Conservation (phyloP, 2,797 vertebrate species). For the Chanos chanos region DNA sequence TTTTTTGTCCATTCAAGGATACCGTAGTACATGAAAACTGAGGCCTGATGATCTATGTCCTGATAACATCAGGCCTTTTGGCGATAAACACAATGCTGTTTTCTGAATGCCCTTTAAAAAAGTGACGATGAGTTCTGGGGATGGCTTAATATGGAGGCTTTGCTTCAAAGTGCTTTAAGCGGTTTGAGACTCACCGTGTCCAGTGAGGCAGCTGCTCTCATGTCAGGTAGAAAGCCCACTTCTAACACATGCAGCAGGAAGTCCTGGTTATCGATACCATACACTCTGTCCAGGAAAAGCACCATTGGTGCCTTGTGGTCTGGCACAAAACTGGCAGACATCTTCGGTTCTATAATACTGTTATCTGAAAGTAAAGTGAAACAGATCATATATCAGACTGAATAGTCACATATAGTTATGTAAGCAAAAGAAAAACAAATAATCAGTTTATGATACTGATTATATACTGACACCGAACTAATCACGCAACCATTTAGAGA, state of each 20-base stretch:
- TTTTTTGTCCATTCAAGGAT: no score
- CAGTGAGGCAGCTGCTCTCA: constrained; percentile 89
- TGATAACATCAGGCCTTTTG: no score
- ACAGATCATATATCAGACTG: neutral
- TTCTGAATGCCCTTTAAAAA: no score
- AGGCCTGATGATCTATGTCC: no score
- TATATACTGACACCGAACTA: no score
- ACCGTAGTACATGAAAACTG: no score
- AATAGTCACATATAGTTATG: neutral
- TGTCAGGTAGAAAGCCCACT: constrained; percentile 92
- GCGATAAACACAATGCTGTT: no score
- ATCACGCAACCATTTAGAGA: no score
- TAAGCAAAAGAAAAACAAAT: neutral
- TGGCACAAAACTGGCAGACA: constrained; percentile 93
- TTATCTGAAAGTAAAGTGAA: constrained; percentile 68
- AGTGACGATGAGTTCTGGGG: no score
- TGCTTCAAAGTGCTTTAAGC: no score
- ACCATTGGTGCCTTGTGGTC: constrained; percentile 96
- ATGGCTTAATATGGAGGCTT: neutral
- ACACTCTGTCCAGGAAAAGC: constrained; percentile 92
- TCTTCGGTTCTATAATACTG: constrained; percentile 87
- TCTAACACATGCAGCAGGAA: constrained; percentile 90
- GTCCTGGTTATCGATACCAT: constrained; percentile 92
- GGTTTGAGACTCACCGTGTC: constrained; percentile 79
- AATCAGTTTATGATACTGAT: no score